Evolutionary conservation across 2,888 invertebrate genomes (phyloP).

Genomic region (Plagodis dolabraria): DNA sequence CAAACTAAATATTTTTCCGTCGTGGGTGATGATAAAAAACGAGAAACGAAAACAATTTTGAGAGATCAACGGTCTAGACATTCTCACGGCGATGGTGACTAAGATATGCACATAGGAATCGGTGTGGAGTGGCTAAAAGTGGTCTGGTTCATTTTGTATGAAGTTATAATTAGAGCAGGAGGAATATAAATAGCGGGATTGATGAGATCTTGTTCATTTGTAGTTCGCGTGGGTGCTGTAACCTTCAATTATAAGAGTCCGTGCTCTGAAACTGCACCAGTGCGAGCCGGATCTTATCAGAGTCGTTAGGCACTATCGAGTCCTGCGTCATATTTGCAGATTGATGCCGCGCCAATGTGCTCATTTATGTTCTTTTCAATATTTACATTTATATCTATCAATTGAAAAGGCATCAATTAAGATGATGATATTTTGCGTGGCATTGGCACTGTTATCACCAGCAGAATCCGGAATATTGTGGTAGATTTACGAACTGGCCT

Average conservation of each 20-base stretch:
- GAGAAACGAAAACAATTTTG: slow-evolving; percentile 40
- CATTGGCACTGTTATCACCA: slow-evolving; percentile 2
- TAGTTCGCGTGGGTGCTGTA: slow-evolving; percentile 65
- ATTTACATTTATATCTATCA: slow-evolving; percentile 47
- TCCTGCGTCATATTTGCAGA: slow-evolving; percentile 51
- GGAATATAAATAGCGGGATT: slow-evolving; percentile 66
- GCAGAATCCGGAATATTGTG: too few species aligned
- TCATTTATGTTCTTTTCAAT: slow-evolving; percentile 43
- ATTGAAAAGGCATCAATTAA: slow-evolving; percentile 39
- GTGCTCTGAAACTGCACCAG: slow-evolving; percentile 58
- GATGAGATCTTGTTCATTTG: slow-evolving; percentile 61
- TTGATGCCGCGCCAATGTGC: slow-evolving; percentile 57
- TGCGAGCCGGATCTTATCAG: slow-evolving; percentile 55
- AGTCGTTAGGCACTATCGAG: slow-evolving; percentile 29
- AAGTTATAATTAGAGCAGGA: slow-evolving; percentile 66
- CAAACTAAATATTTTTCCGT: slow-evolving; percentile 27
- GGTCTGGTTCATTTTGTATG: slow-evolving; percentile 58
- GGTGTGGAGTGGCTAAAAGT: slow-evolving; percentile 56
- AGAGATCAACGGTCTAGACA: slow-evolving; percentile 42
- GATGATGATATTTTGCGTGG: slow-evolving; percentile 1
- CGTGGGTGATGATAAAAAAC: slow-evolving; percentile 36
- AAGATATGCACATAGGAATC: slow-evolving; percentile 49
- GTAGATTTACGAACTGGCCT: too few species aligned
- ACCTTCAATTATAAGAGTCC: slow-evolving; percentile 69
- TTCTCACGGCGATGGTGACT: slow-evolving; percentile 49